Percentiles rank a stretch among this genome's conserved stretches.
These are phyloP conservation scores for Drosophila fungiperda DNA, from an alignment of 2,888 invertebrate species.

Conservation along the genomic window DNA sequence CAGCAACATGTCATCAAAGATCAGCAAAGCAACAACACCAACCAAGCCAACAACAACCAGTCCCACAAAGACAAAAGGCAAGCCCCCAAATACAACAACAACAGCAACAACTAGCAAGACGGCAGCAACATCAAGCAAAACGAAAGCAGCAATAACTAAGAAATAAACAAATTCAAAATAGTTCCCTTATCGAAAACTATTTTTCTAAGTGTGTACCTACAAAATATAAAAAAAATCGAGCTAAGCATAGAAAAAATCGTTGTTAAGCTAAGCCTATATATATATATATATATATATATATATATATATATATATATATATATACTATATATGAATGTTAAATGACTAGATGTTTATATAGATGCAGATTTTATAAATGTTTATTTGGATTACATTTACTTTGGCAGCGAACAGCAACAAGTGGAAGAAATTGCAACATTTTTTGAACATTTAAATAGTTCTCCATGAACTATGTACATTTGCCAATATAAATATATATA, in stretches of 20 bases:
- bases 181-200: slow-evolving; percentile 59
- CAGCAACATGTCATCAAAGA: slow-evolving; percentile 45
- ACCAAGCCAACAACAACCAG: slow-evolving; percentile 44
- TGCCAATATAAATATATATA: slow-evolving; percentile 18
- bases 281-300: slow-evolving; percentile 18
- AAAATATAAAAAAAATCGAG: slow-evolving; percentile 38
- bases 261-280: slow-evolving; percentile 17
- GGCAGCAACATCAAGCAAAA: slow-evolving; percentile 36
- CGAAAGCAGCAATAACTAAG: slow-evolving; percentile 61
- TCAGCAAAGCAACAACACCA: slow-evolving; percentile 33
- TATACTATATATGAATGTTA: slow-evolving; percentile 35
- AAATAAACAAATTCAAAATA: slow-evolving; percentile 44
- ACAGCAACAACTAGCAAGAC: slow-evolving; percentile 30
- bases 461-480: slow-evolving; percentile 21
- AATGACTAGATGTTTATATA: slow-evolving; percentile 45
- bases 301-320: slow-evolving; percentile 21
- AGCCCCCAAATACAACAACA: slow-evolving; percentile 32
- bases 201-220: slow-evolving; percentile 67
- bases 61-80: slow-evolving; percentile 49
- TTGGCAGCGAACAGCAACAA: slow-evolving; percentile 29
- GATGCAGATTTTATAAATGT: slow-evolving; percentile 50
- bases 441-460: slow-evolving; percentile 40
- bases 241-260: slow-evolving; percentile 34
- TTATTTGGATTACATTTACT: slow-evolving; percentile 49
- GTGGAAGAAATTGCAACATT: slow-evolving; percentile 21